phyloP scores from a whole-genome alignment of 1,140 invertebrate genomes.

The Papilio xuthus region DNA sequence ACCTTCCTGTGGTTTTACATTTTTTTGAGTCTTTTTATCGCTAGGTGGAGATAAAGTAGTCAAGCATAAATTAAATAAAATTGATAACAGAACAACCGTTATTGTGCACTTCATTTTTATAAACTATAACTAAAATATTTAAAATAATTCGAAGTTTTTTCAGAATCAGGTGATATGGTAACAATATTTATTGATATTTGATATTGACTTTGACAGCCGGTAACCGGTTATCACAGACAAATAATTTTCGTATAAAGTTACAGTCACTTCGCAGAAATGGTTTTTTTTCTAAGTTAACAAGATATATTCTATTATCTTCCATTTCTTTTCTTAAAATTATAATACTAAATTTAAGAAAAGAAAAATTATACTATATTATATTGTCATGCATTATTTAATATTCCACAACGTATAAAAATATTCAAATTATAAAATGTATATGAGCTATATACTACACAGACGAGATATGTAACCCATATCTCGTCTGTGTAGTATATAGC shows the following conservation, averaged over 20 bases:
- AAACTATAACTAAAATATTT: background rate
- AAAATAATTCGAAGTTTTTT: background rate
- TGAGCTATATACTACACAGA: no score
- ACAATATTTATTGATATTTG: conserved; percentile 26
- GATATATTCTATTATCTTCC: no score
- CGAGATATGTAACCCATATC: no score
- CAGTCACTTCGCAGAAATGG: no score
- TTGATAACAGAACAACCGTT: conserved; percentile 58
- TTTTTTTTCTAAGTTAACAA: no score
- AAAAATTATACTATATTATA: no score
- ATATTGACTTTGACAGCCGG: conserved; percentile 12
- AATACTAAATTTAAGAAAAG: no score
- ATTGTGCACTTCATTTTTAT: conserved; percentile 66
- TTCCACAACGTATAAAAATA: no score
- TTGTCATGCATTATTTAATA: no score
- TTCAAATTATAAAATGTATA: no score
- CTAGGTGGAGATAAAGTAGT: conserved; percentile 80
- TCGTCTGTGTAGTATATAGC: no score
- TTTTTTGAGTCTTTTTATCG: conserved; percentile 77
- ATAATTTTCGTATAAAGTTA: background rate
- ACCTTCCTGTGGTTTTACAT: conserved; percentile 82
- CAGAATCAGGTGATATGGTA: conserved; percentile 36
- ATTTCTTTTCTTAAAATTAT: no score
- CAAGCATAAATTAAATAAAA: conserved; percentile 64
- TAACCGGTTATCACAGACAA: background rate